These are phyloP conservation scores for Parnassius apollo DNA, from an alignment of 2,888 invertebrate species.

Conservation along the genomic window DNA sequence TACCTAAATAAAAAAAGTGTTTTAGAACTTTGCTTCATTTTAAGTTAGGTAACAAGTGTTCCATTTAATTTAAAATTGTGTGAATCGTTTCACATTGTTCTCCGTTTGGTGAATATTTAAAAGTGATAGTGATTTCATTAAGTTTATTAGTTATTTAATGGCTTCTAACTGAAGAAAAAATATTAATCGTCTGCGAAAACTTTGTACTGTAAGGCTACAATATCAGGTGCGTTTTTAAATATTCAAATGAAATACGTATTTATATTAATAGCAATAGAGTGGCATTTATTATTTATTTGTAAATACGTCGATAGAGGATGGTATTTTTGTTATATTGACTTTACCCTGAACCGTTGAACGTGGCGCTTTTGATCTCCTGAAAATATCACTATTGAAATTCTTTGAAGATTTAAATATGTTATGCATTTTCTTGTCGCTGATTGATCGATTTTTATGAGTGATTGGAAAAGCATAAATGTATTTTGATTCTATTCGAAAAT, in stretches of 20 bases:
- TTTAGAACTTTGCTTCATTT: constrained; percentile 3
- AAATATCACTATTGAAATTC: constrained; percentile 26
- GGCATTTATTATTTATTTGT: constrained; percentile 20
- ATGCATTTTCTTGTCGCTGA: constrained; percentile 19
- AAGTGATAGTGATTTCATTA: constrained; percentile 18
- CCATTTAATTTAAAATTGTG: constrained; percentile 3
- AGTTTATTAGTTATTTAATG: constrained; percentile 22
- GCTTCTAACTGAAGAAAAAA: constrained; percentile 13
- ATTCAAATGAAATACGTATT: background rate
- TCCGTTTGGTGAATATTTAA: constrained; percentile 7
- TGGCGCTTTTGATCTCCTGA: constrained; percentile 24
- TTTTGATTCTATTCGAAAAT: constrained; percentile 2
- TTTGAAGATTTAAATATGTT: constrained; percentile 28
- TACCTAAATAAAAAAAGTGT: background rate
- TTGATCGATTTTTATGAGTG: constrained; percentile 21
- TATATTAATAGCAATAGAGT: constrained; percentile 9
- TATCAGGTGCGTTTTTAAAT: constrained; percentile 7
- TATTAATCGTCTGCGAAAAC: background rate
- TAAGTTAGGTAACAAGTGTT: background rate
- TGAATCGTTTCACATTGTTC: constrained; percentile 3
- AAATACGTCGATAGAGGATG: constrained; percentile 20
- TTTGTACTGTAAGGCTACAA: background rate
- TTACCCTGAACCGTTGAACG: constrained; percentile 20
- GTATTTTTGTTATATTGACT: constrained; percentile 26
- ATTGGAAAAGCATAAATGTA: constrained; percentile 4